phyloP scores from a whole-genome alignment of 1,140 invertebrate species.

The Drosophila quadrilineata region DNA sequence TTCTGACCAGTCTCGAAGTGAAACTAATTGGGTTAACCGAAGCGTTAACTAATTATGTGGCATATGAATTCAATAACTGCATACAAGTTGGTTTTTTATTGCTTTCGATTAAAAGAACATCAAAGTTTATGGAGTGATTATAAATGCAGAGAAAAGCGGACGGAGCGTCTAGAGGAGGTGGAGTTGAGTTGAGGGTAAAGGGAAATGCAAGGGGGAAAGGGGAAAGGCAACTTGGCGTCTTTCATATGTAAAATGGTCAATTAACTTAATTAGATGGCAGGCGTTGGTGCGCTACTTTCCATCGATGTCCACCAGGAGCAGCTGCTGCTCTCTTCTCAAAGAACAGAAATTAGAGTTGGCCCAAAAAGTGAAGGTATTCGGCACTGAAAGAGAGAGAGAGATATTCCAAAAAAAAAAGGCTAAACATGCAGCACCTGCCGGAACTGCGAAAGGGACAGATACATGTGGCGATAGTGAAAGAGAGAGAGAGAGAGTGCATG shows the following conservation, averaged over 20 bases:
- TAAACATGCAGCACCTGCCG: constrained; percentile 74
- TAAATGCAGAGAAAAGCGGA: constrained; percentile 11
- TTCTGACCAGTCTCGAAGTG: too few species aligned
- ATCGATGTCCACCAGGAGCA: neutral
- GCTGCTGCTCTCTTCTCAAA: constrained; percentile 21
- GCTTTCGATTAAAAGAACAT: constrained; percentile 76
- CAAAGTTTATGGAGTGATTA: constrained; percentile 34
- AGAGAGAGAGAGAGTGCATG: constrained; percentile 16
- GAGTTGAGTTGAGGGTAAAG: neutral
- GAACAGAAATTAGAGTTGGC: constrained; percentile 52
- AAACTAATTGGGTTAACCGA: constrained; percentile 54
- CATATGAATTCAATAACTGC: constrained; percentile 44
- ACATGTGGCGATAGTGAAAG: constrained; percentile 8
- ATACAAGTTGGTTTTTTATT: constrained; percentile 56
- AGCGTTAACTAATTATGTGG: constrained; percentile 67
- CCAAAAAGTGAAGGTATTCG: constrained; percentile 54
- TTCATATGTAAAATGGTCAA: constrained; percentile 76
- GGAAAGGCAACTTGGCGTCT: constrained; percentile 2
- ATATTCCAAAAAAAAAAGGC: too few species aligned
- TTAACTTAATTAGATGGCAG: constrained; percentile 75
- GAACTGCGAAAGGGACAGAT: constrained; percentile 39
- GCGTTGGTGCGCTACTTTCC: constrained; percentile 76
- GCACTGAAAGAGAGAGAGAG: neutral
- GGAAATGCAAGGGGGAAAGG: too few species aligned
- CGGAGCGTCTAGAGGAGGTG: neutral